Base-by-base conservation (phyloP, 2,888 invertebrate species). In the Protonemura montana region DNA sequence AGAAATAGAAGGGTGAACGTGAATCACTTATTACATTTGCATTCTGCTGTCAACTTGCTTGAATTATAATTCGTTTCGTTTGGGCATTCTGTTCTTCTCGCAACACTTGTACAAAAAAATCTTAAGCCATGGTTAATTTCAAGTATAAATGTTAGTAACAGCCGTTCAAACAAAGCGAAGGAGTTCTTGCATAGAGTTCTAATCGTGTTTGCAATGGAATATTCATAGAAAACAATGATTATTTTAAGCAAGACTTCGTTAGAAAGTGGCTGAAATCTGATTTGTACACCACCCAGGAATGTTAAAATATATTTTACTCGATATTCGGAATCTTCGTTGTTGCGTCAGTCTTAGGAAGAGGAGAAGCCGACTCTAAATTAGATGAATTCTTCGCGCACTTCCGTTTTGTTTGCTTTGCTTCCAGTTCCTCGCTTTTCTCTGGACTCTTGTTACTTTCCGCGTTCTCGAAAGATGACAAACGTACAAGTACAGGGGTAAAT, bases 141-240 rank as follows among this genome's bases (percentile, higher is more conserved):
- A 25, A 86, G 84, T 30, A 27, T 26, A 86, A 82, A 76, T 86
- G n/a, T 82, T 82, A 28, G 42, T 27, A 28, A 42, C 21, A 82
- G 86, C 86, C 85, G 86, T 87, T 87, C 85, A 85, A 84, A 84
- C 59, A 81, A 81, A 76, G 76, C 76, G 41, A 85, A 10, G 29
- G 30, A 85, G 78, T 87, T 86, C 86, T 83, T 85, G 85, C 26
- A 10, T 59, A 59, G 59, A 59, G 59, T 27, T 0, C 41, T 87
- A 87, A 87, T 86, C 87, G 29, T 86, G 85, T 86, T 87, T 86
- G 83, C 30, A 86, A 80, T 85, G 86, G 87, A 87, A 87, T 87
- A 87, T 87, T 87, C 87, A 87, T 87, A 87, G 76, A 87, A 42
- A 81, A 78, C 77, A 86, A 87, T 86, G 86, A 87, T 80, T 83